Percentiles rank a stretch among this genome's conserved stretches.
Conservation (phyloP, 2,888 invertebrate species). For the Aleiodes testaceus region DNA sequence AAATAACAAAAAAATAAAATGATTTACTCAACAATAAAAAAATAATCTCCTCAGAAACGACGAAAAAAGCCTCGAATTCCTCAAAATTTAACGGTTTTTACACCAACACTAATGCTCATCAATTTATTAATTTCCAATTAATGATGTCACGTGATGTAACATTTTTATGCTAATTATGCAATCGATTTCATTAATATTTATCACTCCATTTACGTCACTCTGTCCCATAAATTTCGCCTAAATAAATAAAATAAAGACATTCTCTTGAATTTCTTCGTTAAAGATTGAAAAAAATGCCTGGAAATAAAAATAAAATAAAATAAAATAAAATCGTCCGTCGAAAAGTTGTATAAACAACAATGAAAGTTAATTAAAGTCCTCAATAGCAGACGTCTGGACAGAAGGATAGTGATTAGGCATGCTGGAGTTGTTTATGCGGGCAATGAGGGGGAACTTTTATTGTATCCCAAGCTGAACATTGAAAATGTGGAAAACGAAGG, state of each 20-base stretch:
- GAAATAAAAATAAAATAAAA: neutral
- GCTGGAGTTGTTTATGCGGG: slow-evolving; percentile 60
- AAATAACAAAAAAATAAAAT: too few relatives aligned
- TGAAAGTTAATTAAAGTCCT: slow-evolving; percentile 71
- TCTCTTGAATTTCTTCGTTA: neutral
- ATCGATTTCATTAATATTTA: too few relatives aligned
- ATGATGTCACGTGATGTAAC: too few relatives aligned
- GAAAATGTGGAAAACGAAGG: slow-evolving; percentile 40
- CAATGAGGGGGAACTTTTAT: slow-evolving; percentile 56
- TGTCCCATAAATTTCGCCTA: too few relatives aligned
- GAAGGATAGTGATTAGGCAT: slow-evolving; percentile 66
- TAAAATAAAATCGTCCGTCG: slow-evolving; percentile 30
- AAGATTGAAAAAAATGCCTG: neutral
- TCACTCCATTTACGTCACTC: too few relatives aligned
- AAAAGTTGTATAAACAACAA: slow-evolving; percentile 54
- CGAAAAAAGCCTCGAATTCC: too few relatives aligned
- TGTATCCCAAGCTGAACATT: slow-evolving; percentile 54
- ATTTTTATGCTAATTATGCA: too few relatives aligned
- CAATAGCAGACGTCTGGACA: slow-evolving; percentile 69
- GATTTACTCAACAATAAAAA: too few relatives aligned
- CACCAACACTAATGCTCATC: too few relatives aligned
- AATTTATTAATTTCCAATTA: too few relatives aligned
- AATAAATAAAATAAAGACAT: neutral
- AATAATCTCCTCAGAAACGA: too few relatives aligned
- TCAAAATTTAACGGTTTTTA: too few relatives aligned